phyloP scores from a whole-genome alignment of 1,140 invertebrate genomes.

The Amyelois transitella region DNA sequence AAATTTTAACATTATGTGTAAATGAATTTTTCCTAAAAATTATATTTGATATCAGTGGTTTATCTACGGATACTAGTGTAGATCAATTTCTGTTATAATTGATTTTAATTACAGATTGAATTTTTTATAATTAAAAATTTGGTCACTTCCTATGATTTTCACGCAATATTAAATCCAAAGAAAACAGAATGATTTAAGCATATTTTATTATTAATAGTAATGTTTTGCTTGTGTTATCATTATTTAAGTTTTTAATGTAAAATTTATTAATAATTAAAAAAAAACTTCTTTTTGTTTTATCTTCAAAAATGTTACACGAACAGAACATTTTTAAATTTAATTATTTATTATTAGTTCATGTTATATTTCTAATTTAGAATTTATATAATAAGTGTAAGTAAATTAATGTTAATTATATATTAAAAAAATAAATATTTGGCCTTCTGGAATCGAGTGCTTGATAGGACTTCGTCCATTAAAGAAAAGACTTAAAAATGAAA shows the following conservation, averaged over 20 bases:
- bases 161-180: conserved; percentile 17
- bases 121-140: neutral
- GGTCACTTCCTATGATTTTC: conserved; percentile 14
- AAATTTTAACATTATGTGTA: too few species aligned
- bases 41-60: too few species aligned
- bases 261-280: neutral
- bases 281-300: neutral
- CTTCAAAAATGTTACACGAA: neutral
- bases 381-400: conserved; percentile 20
- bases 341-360: conserved; percentile 14
- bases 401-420: conserved; percentile 22
- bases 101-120: neutral
- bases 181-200: neutral
- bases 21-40: too few species aligned
- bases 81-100: too few species aligned
- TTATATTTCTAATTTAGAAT: conserved; percentile 28
- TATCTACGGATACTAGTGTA: too few species aligned
- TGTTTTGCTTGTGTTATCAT: conserved; percentile 1
- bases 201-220: neutral
- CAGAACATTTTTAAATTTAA: conserved; percentile 2
- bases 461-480: conserved; percentile 45
- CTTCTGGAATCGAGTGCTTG: conserved; percentile 48
- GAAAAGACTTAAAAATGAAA: conserved; percentile 55
- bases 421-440: conserved; percentile 34
- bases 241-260: neutral